These are phyloP conservation scores for Portunus trituberculatus DNA, from an alignment of 1,140 invertebrate genomes.

Conservation along the genomic window DNA sequence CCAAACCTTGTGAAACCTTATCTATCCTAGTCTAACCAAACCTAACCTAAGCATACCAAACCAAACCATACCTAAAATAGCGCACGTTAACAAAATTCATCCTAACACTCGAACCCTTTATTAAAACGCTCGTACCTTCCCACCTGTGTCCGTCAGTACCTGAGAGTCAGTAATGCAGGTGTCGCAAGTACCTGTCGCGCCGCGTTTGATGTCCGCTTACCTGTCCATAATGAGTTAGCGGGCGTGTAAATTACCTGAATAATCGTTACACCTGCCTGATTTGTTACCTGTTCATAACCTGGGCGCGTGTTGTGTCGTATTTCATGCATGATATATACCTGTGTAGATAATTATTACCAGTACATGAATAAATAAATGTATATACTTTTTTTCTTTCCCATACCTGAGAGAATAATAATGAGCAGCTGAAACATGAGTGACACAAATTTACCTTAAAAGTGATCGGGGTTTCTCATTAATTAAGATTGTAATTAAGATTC, in stretches of 20 bases:
- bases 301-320: background rate
- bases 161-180: background rate
- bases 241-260: background rate
- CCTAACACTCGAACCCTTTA: too few relatives aligned
- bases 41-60: too few relatives aligned
- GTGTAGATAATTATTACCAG: background rate
- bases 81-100: too few relatives aligned
- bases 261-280: background rate
- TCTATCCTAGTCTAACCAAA: too few relatives aligned
- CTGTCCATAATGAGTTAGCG: background rate
- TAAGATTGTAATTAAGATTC: constrained; percentile 30
- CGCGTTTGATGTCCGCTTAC: background rate
- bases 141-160: background rate
- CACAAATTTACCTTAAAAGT: constrained; percentile 15
- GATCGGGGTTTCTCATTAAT: background rate
- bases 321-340: constrained; percentile 5
- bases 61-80: too few relatives aligned
- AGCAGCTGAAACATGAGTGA: background rate
- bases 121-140: too few relatives aligned
- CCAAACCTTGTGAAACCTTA: too few relatives aligned
- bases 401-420: constrained; percentile 3
- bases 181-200: background rate
- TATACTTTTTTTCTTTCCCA: background rate
- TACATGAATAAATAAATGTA: background rate
- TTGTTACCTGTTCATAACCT: background rate